Evolutionary conservation across 2,888 invertebrate genomes (phyloP), one percentile per base, ranked within the genome.

Genomic region (Mimachlamys varia): DNA sequence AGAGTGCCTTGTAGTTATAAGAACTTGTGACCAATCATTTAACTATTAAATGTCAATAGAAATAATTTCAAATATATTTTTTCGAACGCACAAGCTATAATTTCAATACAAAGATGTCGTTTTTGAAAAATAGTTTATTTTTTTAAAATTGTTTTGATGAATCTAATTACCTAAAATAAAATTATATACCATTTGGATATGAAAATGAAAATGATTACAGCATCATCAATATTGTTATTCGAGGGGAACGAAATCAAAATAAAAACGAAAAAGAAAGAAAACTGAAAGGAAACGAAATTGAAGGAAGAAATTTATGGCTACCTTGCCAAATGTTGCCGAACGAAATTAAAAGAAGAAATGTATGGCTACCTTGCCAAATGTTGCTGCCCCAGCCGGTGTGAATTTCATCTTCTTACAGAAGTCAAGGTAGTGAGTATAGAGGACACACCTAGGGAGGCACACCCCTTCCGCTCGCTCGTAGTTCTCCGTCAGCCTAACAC

Each of bases 311-410:
- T 53, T 3, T 53, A 12, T 50, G 91, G 89, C 90, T 93, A 97
- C 97, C 95, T 97, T 97, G 87, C 97, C 97, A 93, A n/a, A n/a
- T n/a, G n/a, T n/a, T n/a, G n/a, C n/a, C n/a, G n/a, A 62, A 15
- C 19, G 5, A 53, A 89, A 33, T 0, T 88, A 4, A 62, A 44
- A 55, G 38, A 62, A 62, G 10, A 12, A 50, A 7, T 53, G 7
- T 53, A 12, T 50, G 91, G 89, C 90, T 93, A 97, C 97, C 95
- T 97, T 97, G 87, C 97, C 97, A 93, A 97, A 97, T 0, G 97
- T 97, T 4, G 97, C 97, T 10, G 97, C 96, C 88, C 97, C 96
- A 0, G 96, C 96, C 1, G 97, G 96, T 50, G 95, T 94, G 53
- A 96, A 95, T 27, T 93, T 94, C 91, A 95, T 94, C 91, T 95